These are phyloP conservation scores for Cephus pulcher DNA, from an alignment of 2,888 invertebrate genomes.

Conservation along the genomic window DNA sequence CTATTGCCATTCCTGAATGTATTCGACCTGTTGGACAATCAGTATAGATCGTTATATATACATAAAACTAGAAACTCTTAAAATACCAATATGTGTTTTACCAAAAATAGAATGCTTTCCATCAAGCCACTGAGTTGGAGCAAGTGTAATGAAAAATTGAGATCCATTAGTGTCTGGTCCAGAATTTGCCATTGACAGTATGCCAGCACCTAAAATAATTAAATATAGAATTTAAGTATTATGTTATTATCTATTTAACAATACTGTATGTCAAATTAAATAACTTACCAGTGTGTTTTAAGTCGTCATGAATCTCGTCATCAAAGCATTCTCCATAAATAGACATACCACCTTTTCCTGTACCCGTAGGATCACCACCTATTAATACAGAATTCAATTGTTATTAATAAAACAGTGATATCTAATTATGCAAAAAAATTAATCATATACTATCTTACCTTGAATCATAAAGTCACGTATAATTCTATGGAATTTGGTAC, in stretches of 20 bases:
- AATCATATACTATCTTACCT: conserved; percentile 62
- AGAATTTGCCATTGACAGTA: conserved; percentile 97
- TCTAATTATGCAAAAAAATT: background rate
- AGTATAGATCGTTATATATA: background rate
- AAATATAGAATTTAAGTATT: conserved; percentile 6
- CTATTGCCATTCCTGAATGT: conserved; percentile 87
- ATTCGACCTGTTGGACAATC: conserved; percentile 72
- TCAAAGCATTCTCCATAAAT: conserved; percentile 96
- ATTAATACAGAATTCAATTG: background rate
- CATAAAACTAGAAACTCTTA: background rate
- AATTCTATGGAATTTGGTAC: conserved; percentile 95
- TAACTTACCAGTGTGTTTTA: conserved; percentile 89
- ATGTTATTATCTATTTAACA: background rate
- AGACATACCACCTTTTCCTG: conserved; percentile 95
- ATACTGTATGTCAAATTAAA: background rate
- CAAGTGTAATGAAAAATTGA: conserved; percentile 97
- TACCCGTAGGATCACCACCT: conserved; percentile 96
- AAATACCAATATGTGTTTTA: conserved; percentile 25
- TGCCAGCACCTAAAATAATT: conserved; percentile 72
- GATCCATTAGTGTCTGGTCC: conserved; percentile 97
- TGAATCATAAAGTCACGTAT: conserved; percentile 95
- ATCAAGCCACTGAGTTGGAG: conserved; percentile 97
- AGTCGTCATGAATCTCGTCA: conserved; percentile 93
- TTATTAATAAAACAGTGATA: background rate
- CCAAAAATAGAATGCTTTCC: conserved; percentile 98